Evolutionary conservation across 2,797 vertebrate genomes (phyloP).

Genomic region (Bothrops alternatus): DNA sequence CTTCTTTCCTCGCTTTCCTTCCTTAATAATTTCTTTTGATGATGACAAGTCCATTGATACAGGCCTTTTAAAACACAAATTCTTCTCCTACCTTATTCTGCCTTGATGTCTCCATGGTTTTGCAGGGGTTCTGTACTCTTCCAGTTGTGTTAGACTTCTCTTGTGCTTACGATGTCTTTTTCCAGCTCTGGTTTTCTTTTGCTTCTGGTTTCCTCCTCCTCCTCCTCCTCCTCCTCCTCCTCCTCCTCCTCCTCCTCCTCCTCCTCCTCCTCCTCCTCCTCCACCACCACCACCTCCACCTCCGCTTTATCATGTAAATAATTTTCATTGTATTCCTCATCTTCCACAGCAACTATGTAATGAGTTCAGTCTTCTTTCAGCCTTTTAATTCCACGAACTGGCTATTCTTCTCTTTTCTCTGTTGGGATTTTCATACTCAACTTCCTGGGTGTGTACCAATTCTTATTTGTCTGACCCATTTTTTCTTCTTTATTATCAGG

Average conservation of each 20-base stretch:
- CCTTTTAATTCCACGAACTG: neutral
- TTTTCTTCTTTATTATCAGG: neutral
- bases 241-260: no score
- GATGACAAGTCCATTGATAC: neutral
- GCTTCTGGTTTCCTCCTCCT: neutral
- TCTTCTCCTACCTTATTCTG: neutral
- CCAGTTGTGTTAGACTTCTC: neutral
- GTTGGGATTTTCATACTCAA: neutral
- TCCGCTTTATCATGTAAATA: no score
- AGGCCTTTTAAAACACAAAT: neutral
- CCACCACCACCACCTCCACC: rapidly evolving
- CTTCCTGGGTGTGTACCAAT: neutral
- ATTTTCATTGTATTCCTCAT: neutral
- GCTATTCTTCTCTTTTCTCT: neutral
- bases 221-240: neutral
- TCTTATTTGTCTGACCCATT: neutral
- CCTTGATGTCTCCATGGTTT: neutral
- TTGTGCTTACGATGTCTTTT: neutral
- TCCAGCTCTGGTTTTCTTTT: neutral
- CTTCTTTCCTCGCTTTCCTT: neutral
- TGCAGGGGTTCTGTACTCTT: no score
- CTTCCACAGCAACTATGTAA: neutral
- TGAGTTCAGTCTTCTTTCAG: neutral
- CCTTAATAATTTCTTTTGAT: neutral
- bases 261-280: no score